Base-by-base conservation (phyloP, 23 tunicate genomes). In the Phallusia fumigata region DNA sequence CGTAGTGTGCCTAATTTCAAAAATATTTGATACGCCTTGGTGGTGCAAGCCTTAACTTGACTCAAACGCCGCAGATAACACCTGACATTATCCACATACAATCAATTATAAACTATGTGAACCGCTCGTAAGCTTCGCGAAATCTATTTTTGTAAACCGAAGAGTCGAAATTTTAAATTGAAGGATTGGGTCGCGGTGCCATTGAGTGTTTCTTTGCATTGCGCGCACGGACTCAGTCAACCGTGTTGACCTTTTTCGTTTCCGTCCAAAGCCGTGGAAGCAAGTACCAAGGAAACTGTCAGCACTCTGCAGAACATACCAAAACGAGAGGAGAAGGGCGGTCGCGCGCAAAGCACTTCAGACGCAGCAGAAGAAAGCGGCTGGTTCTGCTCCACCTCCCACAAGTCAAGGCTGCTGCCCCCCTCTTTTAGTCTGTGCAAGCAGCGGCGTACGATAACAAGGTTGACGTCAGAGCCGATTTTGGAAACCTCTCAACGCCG, bases 191-290 rank as follows among this genome's bases (percentile, higher is more conserved):
- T 24, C 28, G 15, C 26, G 13, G n/a, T n/a, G 28, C 28, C 69
- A 3, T 5, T 11, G 69, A 24, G 15, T 58, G 69, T 13, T 58
- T 58, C 69, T 58, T 58, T 58, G 69, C 69, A 58, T 58, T 22
- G 69, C 69, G 28, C 69, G 11, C 69, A 58, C 69, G 69, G 28
- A 58, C 5, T 24, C 69, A 58, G 69, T 58, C 69, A 58, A 58
- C 69, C 69, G 69, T 58, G 28, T 24, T 58, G 69, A 58, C 69
- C 69, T 58, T 58, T 16, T 58, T 24, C 69, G 69, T 58, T 58
- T 58, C 69, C 69, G 69, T 58, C 69, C 69, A 22, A 58, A 58
- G 69, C 69, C 3, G 28, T 21, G 16, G 69, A 58, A 24, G 69
- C 69, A 5, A 5, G 47, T 40, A 10, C 47, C 8, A 40, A 40